These are phyloP conservation scores for Bombus fervidus DNA, from an alignment of 1,140 invertebrate genomes.

Conservation along the genomic window DNA sequence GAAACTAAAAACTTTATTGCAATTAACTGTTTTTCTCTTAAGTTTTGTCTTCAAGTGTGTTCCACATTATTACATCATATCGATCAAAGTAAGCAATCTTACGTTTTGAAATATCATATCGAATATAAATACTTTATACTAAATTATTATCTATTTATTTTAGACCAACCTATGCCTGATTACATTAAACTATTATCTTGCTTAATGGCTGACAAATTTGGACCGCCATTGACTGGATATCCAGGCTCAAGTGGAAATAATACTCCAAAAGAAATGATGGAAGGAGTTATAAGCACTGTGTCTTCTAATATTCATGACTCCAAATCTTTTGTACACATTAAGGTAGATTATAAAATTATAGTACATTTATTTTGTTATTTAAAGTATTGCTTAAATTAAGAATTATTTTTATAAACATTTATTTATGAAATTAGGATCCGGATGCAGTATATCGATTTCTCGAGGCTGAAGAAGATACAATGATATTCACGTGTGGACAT, in stretches of 20 bases:
- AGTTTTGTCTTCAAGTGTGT: slow-evolving; percentile 80
- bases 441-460: slow-evolving; percentile 76
- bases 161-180: slow-evolving; percentile 78
- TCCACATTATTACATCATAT: slow-evolving; percentile 78
- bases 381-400: too few species aligned
- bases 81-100: slow-evolving; percentile 73
- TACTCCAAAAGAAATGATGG: slow-evolving; percentile 79
- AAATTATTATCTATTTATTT: background rate
- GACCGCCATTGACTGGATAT: slow-evolving; percentile 77
- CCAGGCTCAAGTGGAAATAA: slow-evolving; percentile 75
- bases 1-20: slow-evolving; percentile 60
- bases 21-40: slow-evolving; percentile 76
- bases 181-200: slow-evolving; percentile 79
- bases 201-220: slow-evolving; percentile 77
- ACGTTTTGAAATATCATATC: background rate
- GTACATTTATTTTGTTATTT: background rate
- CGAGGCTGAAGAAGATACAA: slow-evolving; percentile 74
- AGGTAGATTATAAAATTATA: slow-evolving; percentile 66
- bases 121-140: slow-evolving; percentile 20
- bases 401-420: background rate
- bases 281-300: slow-evolving; percentile 78
- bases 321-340: slow-evolving; percentile 79
- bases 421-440: slow-evolving; percentile 68
- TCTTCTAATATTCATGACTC: slow-evolving; percentile 75
- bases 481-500: slow-evolving; percentile 81